Percentiles rank a stretch among this genome's conserved stretches.
Evolutionary conservation across 2,888 invertebrate genomes (phyloP).

Genomic region (Exephanes ischioxanthus): DNA sequence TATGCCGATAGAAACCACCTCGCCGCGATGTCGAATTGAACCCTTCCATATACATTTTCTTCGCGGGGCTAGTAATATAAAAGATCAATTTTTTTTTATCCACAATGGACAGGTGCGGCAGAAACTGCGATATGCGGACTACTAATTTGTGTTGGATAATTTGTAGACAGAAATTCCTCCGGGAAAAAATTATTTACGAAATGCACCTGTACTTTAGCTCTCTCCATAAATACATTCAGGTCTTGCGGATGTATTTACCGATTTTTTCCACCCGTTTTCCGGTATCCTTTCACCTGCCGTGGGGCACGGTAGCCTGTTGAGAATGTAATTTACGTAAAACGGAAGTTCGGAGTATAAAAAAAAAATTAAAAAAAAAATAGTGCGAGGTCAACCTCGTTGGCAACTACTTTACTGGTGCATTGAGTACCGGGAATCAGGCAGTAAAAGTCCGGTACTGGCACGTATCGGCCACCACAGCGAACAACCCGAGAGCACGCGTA

Average conservation of each 20-base stretch:
- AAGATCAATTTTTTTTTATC: background rate
- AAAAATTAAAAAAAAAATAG: background rate
- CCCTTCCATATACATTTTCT: background rate
- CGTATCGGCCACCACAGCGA: constrained; percentile 1
- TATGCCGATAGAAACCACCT: constrained; percentile 6
- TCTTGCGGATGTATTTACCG: constrained; percentile 10
- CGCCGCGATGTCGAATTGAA: constrained; percentile 1
- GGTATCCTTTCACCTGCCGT: constrained; percentile 5
- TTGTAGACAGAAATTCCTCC: background rate
- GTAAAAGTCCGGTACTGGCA: background rate
- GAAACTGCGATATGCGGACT: background rate
- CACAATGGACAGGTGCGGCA: background rate
- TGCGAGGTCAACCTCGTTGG: constrained; percentile 21
- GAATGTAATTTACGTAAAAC: constrained; percentile 26
- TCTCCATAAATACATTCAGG: background rate
- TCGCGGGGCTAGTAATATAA: background rate
- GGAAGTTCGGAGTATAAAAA: background rate
- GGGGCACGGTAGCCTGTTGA: background rate
- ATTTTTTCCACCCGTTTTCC: constrained; percentile 11
- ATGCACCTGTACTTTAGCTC: background rate
- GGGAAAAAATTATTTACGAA: background rate
- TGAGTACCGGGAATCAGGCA: constrained; percentile 4
- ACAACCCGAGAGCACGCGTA: background rate
- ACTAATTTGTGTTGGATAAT: background rate
- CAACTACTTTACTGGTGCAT: constrained; percentile 8